Conservation (phyloP, 1,140 invertebrate species). For the Temnothorax curvispinosus region DNA sequence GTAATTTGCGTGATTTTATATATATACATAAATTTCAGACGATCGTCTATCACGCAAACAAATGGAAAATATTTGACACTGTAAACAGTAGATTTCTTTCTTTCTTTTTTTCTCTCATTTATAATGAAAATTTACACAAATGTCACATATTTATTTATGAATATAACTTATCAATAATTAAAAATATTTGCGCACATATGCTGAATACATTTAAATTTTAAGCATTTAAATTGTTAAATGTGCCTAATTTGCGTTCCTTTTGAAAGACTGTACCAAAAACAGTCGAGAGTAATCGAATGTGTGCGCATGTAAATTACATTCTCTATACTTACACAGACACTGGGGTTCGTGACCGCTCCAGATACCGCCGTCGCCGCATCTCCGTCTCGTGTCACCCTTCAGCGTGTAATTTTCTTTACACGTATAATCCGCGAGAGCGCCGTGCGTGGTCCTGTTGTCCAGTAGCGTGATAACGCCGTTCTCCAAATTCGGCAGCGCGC, state of each 20-base stretch:
- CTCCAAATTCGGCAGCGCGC: constrained; percentile 88
- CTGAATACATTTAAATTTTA: background rate
- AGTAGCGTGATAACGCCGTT: constrained; percentile 90
- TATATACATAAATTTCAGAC: background rate
- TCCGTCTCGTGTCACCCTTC: constrained; percentile 90
- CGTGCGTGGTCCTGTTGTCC: constrained; percentile 91
- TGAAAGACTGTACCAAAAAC: too few relatives aligned
- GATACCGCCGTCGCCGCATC: constrained; percentile 91
- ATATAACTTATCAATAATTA: background rate
- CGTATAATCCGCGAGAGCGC: constrained; percentile 90
- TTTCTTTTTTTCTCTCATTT: background rate
- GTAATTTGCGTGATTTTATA: background rate
- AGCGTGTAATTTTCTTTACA: constrained; percentile 95
- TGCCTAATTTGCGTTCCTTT: background rate
- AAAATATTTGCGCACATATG: background rate
- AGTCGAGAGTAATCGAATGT: background rate
- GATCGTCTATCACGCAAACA: background rate
- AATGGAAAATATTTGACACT: background rate
- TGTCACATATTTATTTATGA: background rate
- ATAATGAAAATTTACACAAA: background rate
- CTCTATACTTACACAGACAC: constrained; percentile 89
- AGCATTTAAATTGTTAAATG: background rate
- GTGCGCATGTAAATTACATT: background rate
- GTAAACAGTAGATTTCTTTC: background rate
- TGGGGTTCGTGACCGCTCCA: constrained; percentile 93